These are phyloP conservation scores for Eucidaris tribuloides DNA, from an alignment of 35 echinoderm and acorn worm species.

Conservation along the genomic window DNA sequence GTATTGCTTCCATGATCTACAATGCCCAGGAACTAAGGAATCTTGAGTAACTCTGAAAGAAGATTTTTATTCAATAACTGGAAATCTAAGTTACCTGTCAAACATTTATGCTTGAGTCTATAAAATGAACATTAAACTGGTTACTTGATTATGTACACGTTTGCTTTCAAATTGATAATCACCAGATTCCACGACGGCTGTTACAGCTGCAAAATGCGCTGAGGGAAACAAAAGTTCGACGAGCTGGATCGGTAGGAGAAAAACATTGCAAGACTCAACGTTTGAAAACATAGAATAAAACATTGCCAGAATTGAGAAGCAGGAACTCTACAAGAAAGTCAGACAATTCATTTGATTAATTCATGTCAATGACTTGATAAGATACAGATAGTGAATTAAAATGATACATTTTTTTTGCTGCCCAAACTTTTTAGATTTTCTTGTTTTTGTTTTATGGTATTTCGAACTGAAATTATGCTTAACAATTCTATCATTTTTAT, in stretches of 20 bases:
- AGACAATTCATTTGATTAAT: background rate
- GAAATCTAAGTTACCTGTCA: no score
- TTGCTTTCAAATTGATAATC: no score
- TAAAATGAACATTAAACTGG: no score
- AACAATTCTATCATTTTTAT: background rate
- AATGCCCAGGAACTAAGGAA: no score
- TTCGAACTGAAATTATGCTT: background rate
- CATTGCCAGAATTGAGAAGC: conserved; percentile 47
- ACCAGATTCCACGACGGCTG: conserved; percentile 5
- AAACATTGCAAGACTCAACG: conserved; percentile 41
- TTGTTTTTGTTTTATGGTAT: background rate
- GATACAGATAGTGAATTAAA: background rate
- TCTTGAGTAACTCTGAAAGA: no score
- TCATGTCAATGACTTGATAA: background rate
- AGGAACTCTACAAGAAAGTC: conserved; percentile 54
- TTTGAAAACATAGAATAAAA: no score
- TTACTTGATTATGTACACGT: no score
- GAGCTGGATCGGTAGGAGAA: conserved; percentile 30
- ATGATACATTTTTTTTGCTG: no score
- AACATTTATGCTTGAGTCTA: no score
- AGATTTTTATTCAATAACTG: no score
- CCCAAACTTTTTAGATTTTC: background rate
- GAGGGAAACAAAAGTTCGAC: conserved; percentile 44
- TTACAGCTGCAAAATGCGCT: conserved; percentile 20
- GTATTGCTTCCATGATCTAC: no score